Evolutionary conservation across 2,113 vertebrate species (phyloP), one percentile per base, ranked within the genome.

Genomic region (Chascanopsetta lugubris): DNA sequence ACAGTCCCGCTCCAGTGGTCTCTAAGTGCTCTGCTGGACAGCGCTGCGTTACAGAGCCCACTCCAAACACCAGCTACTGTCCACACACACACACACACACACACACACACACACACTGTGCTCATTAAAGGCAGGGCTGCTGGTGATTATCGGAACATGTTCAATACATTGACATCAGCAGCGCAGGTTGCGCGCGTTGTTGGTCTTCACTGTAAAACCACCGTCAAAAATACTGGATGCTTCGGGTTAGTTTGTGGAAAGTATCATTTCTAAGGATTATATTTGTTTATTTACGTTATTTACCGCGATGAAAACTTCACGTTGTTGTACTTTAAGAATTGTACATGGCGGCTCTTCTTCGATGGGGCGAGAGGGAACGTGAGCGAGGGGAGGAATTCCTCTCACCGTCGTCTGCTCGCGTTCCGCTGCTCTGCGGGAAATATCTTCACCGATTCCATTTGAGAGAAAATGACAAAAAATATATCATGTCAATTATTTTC

Each of bases 11-110:
- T 83, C 64, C 78, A 75, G 55, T 77, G 72, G 85, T 69, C 80
- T 77, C 76, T 86, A 81, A 88, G 85, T 87, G 87, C 79, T 83
- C 66, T 32, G 47, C 62, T 68, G 84, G 82, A 85, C 86, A 71
- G 54, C 36, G 61, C 64, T 49, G 63, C 22, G 76, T 36, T 76
- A 58, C 75, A 32, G 62, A 61, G 61, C 42, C 59, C 24, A 61
- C 78, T 75, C 70, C 67, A 73, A 56, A 62, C 68, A 42, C 43
- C 67, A 20, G 69, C 82, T 71, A 75, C 71, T 20, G 77, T 72
- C 73, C 38, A 49, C 22, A 20, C 30, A 42, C 54, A 49, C 60
- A 38, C 50, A 40, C 34, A 75, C 30, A 9, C 26, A 30, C n/a
- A 9, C 6, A 22, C 34, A 45, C 53, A 57, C 47, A 29, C 55